These are phyloP conservation scores for Neofelis nebulosa DNA, from an alignment of 2,113 vertebrate genomes.

Conservation along the genomic window DNA sequence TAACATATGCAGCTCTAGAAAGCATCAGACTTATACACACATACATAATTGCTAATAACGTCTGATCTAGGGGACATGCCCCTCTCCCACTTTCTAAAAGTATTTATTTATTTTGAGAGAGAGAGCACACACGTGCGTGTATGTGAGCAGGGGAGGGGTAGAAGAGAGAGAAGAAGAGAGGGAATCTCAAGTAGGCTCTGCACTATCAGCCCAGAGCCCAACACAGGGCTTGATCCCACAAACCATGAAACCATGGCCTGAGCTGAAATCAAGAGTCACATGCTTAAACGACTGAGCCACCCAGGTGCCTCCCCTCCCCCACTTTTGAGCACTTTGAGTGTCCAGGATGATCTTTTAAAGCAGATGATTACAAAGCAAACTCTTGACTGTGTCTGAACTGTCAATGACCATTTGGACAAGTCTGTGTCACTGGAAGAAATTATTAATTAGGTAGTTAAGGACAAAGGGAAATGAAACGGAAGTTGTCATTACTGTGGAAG, in stretches of 20 bases:
- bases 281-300: too few relatives aligned
- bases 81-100: neutral
- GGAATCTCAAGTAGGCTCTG: too few relatives aligned
- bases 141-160: too few relatives aligned
- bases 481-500: neutral
- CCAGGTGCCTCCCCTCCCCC: too few relatives aligned
- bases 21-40: neutral
- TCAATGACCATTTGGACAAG: neutral
- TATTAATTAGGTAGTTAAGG: slow-evolving; percentile 17
- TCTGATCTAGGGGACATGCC: neutral
- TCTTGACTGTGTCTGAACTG: neutral
- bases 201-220: too few relatives aligned
- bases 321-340: neutral
- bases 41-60: neutral
- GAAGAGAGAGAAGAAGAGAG: too few relatives aligned
- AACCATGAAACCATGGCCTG: too few relatives aligned
- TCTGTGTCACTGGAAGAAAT: neutral
- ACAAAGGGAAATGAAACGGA: neutral
- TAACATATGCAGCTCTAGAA: neutral
- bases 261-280: too few relatives aligned
- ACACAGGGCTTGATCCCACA: too few relatives aligned
- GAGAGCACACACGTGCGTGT: too few relatives aligned
- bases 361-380: neutral
- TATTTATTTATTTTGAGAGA: too few relatives aligned
- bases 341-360: neutral